A percentile compares a stretch with the other conserved stretches of the same genome.
phyloP scores from a whole-genome alignment of 1,140 invertebrate species.

The Andricus grossulariae region DNA sequence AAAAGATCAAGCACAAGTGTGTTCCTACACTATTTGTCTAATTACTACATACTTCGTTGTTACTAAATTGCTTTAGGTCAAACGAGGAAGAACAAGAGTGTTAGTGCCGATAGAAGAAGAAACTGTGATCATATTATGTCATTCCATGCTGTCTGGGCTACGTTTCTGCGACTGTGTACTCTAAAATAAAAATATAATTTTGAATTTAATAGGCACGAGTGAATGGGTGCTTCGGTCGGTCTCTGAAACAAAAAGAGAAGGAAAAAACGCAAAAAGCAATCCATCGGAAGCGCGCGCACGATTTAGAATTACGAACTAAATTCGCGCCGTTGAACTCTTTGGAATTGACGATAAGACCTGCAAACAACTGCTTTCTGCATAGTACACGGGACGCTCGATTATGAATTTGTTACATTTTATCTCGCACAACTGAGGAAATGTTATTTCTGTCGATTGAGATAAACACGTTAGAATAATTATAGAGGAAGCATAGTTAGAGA shows the following conservation, averaged over 20 bases:
- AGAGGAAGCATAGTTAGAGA: conserved; percentile 11
- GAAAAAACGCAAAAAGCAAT: conserved; percentile 46
- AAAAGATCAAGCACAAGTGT: conserved; percentile 44
- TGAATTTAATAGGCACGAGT: conserved; percentile 34
- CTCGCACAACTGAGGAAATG: conserved; percentile 8
- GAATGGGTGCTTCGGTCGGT: conserved; percentile 25
- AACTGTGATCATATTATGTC: conserved; percentile 49
- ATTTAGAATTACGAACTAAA: conserved; percentile 24
- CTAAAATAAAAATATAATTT: conserved; percentile 23
- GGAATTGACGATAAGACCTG: conserved; percentile 10
- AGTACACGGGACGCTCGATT: conserved; percentile 2
- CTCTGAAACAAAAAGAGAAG: conserved; percentile 36
- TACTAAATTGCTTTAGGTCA: conserved; percentile 51
- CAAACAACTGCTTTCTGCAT: conserved; percentile 21
- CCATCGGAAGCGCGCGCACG: conserved; percentile 43
- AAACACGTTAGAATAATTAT: not conserved
- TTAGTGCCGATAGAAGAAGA: conserved; percentile 56
- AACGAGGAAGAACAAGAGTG: conserved; percentile 51
- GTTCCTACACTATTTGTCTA: conserved; percentile 46
- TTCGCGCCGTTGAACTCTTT: not conserved
- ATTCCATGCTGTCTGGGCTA: conserved; percentile 60
- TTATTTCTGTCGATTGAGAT: not conserved
- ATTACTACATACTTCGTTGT: conserved; percentile 49
- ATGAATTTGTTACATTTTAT: not conserved
- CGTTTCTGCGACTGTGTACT: conserved; percentile 40